Evolutionary conservation across 2,797 vertebrate genomes (phyloP), one percentile per base, ranked within the genome.

Genomic region (Agapornis canus): DNA sequence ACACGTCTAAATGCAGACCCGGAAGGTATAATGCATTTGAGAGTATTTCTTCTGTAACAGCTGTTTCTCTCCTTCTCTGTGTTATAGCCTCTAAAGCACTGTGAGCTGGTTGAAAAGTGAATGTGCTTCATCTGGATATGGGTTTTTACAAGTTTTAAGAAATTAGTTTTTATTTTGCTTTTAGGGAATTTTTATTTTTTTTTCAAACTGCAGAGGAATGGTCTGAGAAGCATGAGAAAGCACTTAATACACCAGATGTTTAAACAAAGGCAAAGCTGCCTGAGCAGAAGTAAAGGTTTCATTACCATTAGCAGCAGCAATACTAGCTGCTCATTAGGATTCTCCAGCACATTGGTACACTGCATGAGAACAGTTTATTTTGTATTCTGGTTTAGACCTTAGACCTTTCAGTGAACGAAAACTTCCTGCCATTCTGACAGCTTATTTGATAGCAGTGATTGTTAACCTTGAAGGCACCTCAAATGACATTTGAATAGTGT

Each of bases 351-450:
- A 22, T 60, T 40, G 45, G 27, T 68, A 59, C 61, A 42, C 76
- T 88, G 54, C 65, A 59, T 70, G 79, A 80, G 47, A 86, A 70
- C 72, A 91, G 76, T 97, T 94, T 94, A 88, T 92, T 96, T 94
- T 83, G 61, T 90, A 86, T 96, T 93, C 91, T 86, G 51, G 23
- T 70, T 88, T 95, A 95, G 93, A 94, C 95, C 93, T 96, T 96
- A 82, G 94, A 94, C 92, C 96, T 94, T 64, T 61, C 66, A 16
- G 70, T 78, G 94, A 89, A 93, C 5, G 13, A 94, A 92, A 93
- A 68, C 83, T 96, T 96, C 94, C 95, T 95, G 91, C 84, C 85
- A 84, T 96, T 94, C 92, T 91, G 94, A 85, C 89, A 92, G 87
- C 54, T 88, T 93, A 82, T 91, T 96, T 96, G 92, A 92, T 88